Percentiles rank a stretch among this genome's conserved stretches.
These are phyloP conservation scores for Bergia sp. DNA, from an alignment of 92 coral and sea anemone species.

Conservation along the genomic window DNA sequence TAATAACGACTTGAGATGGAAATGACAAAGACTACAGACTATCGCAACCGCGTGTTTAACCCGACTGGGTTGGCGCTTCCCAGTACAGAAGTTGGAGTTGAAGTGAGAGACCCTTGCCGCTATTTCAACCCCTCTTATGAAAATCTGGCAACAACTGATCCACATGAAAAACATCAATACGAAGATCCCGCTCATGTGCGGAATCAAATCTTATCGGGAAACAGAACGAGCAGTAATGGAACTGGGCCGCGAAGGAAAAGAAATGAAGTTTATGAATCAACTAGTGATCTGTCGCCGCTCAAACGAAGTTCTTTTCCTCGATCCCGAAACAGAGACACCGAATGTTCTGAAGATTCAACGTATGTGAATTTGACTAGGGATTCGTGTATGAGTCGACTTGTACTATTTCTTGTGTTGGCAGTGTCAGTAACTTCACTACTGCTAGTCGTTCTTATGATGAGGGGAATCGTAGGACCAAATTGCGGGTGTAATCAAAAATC, in stretches of 20 bases:
- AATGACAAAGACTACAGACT: conserved; percentile 20
- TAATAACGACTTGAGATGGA: conserved; percentile 6
- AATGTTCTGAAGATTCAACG: conserved; percentile 37
- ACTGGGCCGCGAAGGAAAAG: conserved; percentile 32
- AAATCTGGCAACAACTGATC: conserved; percentile 34
- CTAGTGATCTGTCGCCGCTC: conserved; percentile 36
- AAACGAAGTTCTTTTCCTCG: conserved; percentile 21
- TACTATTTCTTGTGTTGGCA: conserved; percentile 9
- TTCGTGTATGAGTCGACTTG: conserved; percentile 31
- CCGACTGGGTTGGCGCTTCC: conserved; percentile 7
- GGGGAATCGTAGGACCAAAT: conserved; percentile 3
- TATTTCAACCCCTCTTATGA: conserved; percentile 37
- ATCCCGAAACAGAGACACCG: conserved; percentile 27
- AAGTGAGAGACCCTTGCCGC: conserved; percentile 11
- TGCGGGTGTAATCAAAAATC: conserved; percentile 20
- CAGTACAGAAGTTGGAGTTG: conserved; percentile 36
- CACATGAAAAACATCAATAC: conserved; percentile 33
- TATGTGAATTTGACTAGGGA: conserved; percentile 11
- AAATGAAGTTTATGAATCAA: conserved; percentile 40
- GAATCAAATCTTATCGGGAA: conserved; percentile 15
- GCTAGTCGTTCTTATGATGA: conserved; percentile 33
- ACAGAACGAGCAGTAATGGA: background rate
- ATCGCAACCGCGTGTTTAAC: conserved; percentile 40
- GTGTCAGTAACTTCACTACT: conserved; percentile 25
- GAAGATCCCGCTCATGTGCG: conserved; percentile 28